A percentile compares a stretch with the other conserved stretches of the same genome.
Evolutionary conservation across 2,888 invertebrate genomes (phyloP).

Genomic region (Synanthedon andrenaeformis): DNA sequence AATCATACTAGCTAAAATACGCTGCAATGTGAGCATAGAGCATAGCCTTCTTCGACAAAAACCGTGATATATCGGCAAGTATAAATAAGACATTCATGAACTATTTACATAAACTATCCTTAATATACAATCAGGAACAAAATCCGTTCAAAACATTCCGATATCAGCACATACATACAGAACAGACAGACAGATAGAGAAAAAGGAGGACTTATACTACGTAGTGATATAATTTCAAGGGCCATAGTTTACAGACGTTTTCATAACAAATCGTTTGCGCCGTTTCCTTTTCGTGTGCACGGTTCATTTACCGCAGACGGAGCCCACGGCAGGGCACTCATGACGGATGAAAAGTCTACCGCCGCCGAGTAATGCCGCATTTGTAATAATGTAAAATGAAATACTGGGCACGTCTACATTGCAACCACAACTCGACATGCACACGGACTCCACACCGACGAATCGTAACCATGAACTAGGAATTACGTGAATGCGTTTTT

Average conservation of each 20-base stretch:
- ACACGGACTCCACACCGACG: constrained; percentile 13
- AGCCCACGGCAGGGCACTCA: constrained; percentile 29
- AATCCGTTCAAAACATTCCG: too few relatives aligned
- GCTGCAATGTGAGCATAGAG: too few relatives aligned
- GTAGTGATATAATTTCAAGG: too few relatives aligned
- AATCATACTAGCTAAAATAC: too few relatives aligned
- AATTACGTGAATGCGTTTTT: constrained; percentile 13
- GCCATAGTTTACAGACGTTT: too few relatives aligned
- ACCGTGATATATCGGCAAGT: too few relatives aligned
- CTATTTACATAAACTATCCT: too few relatives aligned
- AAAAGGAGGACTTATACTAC: too few relatives aligned
- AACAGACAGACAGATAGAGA: not conserved
- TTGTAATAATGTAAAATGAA: constrained; percentile 54
- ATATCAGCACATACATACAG: too few relatives aligned
- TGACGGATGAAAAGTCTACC: constrained; percentile 53
- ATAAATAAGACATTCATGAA: too few relatives aligned
- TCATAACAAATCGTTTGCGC: not conserved
- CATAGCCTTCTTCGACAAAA: too few relatives aligned
- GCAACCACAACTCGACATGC: constrained; percentile 41
- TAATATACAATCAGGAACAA: too few relatives aligned
- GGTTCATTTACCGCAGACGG: constrained; percentile 18
- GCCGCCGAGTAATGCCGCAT: constrained; percentile 21
- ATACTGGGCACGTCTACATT: constrained; percentile 40
- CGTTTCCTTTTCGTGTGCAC: constrained; percentile 8
- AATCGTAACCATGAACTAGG: constrained; percentile 43